phyloP scores from a whole-genome alignment of 2,797 vertebrate genomes.

The Poecile montanus region DNA sequence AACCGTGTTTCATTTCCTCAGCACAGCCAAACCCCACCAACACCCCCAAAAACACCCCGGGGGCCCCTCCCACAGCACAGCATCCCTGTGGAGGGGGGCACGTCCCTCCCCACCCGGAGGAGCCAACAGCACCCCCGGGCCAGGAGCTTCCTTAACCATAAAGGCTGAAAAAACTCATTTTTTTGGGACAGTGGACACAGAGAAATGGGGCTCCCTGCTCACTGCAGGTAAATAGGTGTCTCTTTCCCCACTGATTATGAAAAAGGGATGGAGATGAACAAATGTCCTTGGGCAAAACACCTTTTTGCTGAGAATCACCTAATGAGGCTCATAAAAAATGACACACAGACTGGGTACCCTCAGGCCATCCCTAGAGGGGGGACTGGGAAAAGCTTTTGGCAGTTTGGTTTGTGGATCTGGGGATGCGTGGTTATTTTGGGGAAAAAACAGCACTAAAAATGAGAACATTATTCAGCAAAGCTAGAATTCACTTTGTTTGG shows the following conservation, averaged over 20 bases:
- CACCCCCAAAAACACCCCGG: neutral
- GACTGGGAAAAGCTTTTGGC: neutral
- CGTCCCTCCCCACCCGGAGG: neutral
- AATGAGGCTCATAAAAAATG: neutral
- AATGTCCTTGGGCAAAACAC: neutral
- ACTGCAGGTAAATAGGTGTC: neutral
- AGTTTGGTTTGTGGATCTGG: neutral
- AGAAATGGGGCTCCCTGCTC: rapidly evolving
- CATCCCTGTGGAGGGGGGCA: rapidly evolving
- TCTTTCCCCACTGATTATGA: neutral
- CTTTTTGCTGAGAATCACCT: neutral
- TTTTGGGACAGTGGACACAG: neutral
- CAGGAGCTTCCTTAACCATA: neutral
- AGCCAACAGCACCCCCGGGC: neutral
- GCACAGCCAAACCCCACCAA: neutral
- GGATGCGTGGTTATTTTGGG: neutral
- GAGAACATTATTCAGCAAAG: neutral
- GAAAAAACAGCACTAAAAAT: neutral
- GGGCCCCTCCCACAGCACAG: neutral
- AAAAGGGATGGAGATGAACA: rapidly evolving
- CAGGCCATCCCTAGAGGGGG: neutral
- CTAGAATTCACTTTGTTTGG: neutral
- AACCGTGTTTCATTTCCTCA: neutral
- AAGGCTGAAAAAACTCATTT: neutral
- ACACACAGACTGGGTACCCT: neutral